phyloP scores from a whole-genome alignment of 2,797 vertebrate species.

The Aldrovandia affinis region DNA sequence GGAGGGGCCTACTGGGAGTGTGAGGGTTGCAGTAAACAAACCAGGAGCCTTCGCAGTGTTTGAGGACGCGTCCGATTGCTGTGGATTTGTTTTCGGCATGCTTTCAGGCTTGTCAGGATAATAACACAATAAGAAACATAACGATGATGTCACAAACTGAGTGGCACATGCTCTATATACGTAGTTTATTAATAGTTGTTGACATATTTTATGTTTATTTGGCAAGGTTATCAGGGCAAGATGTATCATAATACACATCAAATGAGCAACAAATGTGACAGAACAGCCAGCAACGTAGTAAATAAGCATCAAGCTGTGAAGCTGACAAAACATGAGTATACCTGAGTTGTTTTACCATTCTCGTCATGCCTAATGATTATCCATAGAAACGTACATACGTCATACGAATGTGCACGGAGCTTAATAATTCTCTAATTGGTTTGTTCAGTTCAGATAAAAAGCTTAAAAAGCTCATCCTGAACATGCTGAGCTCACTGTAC shows the following conservation, averaged over 20 bases:
- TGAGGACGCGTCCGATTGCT: not conserved
- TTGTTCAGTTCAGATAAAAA: not conserved
- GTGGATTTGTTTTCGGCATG: not conserved
- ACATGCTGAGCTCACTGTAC: not conserved
- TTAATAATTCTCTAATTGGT: not conserved
- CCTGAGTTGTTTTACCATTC: not conserved
- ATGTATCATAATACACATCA: not conserved
- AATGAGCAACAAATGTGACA: not conserved
- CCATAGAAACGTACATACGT: not conserved
- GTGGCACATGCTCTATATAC: no score
- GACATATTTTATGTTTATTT: not conserved
- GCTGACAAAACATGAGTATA: not conserved
- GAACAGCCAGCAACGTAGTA: not conserved
- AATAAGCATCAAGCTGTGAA: not conserved
- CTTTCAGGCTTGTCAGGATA: not conserved
- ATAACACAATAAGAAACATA: not conserved
- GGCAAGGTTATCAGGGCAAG: not conserved
- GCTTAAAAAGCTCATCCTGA: not conserved
- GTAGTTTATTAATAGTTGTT: no score
- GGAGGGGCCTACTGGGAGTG: constrained; percentile 8
- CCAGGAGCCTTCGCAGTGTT: not conserved
- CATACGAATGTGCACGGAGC: not conserved
- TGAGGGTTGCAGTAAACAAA: constrained; percentile 9
- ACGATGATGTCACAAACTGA: not conserved
- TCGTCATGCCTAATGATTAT: not conserved